Percentiles rank a stretch among this genome's conserved stretches.
Evolutionary conservation across 1,140 invertebrate species (phyloP).

Genomic region (Potamilus streckersoni): DNA sequence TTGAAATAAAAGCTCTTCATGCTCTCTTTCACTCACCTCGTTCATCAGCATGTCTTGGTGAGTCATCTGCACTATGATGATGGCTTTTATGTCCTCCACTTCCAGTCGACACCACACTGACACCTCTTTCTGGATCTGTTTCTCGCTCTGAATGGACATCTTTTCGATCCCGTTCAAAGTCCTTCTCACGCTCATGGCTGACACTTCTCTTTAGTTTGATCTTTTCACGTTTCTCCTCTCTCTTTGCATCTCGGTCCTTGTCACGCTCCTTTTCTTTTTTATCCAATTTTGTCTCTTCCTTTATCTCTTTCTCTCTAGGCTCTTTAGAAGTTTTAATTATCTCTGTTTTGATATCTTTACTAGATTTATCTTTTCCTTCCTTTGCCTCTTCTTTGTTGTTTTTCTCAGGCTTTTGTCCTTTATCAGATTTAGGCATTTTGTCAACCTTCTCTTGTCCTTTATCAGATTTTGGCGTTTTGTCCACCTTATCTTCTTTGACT

Average conservation of each 20-base stretch:
- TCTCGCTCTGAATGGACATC: constrained; percentile 15
- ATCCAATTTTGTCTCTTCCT: constrained; percentile 37
- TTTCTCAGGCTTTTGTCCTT: constrained; percentile 15
- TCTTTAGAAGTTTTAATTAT: no score
- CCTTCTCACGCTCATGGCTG: constrained; percentile 25
- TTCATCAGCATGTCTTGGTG: constrained; percentile 52
- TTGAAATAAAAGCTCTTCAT: no score
- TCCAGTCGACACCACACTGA: constrained; percentile 25
- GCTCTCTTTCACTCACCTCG: constrained; percentile 42
- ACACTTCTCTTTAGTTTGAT: constrained; percentile 33
- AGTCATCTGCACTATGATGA: constrained; percentile 54
- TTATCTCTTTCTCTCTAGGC: constrained; percentile 23
- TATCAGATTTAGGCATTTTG: not conserved
- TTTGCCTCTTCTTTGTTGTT: constrained; percentile 1
- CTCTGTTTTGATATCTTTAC: no score
- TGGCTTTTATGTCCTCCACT: constrained; percentile 34
- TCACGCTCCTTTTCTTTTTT: constrained; percentile 22
- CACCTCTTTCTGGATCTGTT: constrained; percentile 27
- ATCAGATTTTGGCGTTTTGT: constrained; percentile 20
- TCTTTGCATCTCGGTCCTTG: constrained; percentile 11
- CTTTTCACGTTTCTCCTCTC: constrained; percentile 40
- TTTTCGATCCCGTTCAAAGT: constrained; percentile 10
- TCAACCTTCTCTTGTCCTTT: no score
- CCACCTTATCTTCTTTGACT: constrained; percentile 25
- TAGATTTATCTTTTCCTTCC: constrained; percentile 22